Evolutionary conservation across 2,113 vertebrate genomes (phyloP).

Genomic region (Phylloscopus trochiloides): DNA sequence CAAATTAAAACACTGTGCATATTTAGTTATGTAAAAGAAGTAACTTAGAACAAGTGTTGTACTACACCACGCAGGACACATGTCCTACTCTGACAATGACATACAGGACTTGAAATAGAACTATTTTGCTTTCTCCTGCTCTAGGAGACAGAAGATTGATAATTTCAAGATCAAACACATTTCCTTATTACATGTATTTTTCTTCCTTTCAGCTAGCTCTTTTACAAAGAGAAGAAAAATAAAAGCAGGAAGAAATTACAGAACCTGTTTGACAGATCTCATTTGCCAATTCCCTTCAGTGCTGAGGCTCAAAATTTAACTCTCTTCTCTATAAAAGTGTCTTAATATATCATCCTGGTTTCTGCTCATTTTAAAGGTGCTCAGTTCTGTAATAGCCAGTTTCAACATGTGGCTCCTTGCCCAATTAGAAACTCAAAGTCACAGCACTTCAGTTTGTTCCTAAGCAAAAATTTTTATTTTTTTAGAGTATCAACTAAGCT

Average conservation of each 20-base stretch:
- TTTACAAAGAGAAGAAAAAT: neutral
- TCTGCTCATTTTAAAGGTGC: neutral
- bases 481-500: neutral
- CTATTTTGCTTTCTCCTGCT: neutral
- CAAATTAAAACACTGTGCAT: neutral
- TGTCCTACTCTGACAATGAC: neutral
- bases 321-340: neutral
- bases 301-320: neutral
- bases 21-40: neutral
- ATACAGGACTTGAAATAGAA: neutral
- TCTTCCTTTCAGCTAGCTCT: neutral
- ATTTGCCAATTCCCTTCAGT: neutral
- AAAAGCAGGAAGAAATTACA: conserved; percentile 20
- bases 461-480: neutral
- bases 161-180: neutral
- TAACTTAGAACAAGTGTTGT: neutral
- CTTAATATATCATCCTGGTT: neutral
- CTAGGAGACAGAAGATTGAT: neutral
- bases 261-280: neutral
- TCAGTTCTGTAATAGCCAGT: neutral
- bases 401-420: neutral
- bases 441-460: neutral
- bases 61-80: neutral
- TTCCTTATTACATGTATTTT: neutral
- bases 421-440: neutral